Percentiles rank a stretch among this genome's conserved stretches.
Conservation (phyloP, 2,797 vertebrate species). For the Macropodus opercularis region DNA sequence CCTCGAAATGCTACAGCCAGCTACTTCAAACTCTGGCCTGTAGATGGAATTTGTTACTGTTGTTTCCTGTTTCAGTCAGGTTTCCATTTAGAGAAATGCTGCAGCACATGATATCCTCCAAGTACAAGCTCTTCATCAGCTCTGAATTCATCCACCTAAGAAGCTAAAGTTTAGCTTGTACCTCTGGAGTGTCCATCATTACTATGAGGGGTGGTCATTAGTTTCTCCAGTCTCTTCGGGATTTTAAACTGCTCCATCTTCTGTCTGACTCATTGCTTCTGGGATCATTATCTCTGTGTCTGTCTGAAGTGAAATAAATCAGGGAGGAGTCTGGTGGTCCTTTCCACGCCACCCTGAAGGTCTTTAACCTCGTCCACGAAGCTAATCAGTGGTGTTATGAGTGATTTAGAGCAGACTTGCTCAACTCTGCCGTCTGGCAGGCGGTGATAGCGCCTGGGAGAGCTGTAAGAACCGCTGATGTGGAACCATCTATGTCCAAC, state of each 20-base stretch:
- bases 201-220: neutral
- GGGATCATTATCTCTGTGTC: slow-evolving; percentile 18
- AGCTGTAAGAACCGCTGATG: slow-evolving; percentile 33
- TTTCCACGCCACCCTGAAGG: slow-evolving; percentile 38
- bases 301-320: slow-evolving; percentile 28
- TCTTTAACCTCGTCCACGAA: slow-evolving; percentile 42
- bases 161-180: neutral
- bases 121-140: neutral
- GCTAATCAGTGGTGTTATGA: slow-evolving; percentile 38
- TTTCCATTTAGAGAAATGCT: neutral
- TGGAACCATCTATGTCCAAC: slow-evolving; percentile 51
- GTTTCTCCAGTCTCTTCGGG: neutral
- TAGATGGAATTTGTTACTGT: neutral
- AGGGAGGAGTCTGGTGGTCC: slow-evolving; percentile 6
- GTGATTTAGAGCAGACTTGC: slow-evolving; percentile 46
- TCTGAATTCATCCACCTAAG: neutral
- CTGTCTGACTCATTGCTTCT: neutral
- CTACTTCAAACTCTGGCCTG: too few relatives aligned
- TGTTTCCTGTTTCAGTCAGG: neutral
- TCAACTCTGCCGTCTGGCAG: slow-evolving; percentile 41
- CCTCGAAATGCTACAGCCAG: too few relatives aligned
- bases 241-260: neutral
- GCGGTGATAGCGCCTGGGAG: slow-evolving; percentile 42
- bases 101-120: too few relatives aligned
- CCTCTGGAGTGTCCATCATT: slow-evolving; percentile 2